Evolutionary conservation across 2,888 invertebrate genomes (phyloP).

Genomic region (Pachydiplax longipennis): DNA sequence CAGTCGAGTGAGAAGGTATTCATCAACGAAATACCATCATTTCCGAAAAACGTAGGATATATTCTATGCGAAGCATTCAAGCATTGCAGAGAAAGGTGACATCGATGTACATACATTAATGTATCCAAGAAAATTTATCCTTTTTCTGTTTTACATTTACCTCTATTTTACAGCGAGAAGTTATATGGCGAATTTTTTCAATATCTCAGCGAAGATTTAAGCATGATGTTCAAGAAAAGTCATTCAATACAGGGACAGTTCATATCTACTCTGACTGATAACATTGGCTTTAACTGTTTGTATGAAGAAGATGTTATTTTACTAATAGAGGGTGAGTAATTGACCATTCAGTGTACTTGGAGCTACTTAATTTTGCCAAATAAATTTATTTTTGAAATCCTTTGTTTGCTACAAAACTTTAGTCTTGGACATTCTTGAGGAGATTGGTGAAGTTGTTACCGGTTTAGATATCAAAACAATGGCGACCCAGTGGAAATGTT

Average conservation of each 20-base stretch:
- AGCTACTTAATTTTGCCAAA: too few relatives aligned
- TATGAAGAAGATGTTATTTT: constrained; percentile 58
- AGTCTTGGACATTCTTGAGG: constrained; percentile 60
- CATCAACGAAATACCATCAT: not conserved
- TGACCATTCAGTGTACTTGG: not conserved
- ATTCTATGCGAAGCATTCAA: constrained; percentile 61
- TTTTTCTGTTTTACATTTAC: not conserved
- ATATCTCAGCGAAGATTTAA: constrained; percentile 59
- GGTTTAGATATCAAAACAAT: constrained; percentile 64
- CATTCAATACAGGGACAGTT: constrained; percentile 62
- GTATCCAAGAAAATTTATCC: too few relatives aligned
- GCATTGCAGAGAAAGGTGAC: constrained; percentile 64
- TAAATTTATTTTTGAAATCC: not conserved
- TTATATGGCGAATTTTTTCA: constrained; percentile 59
- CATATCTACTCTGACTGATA: constrained; percentile 60
- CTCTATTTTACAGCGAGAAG: constrained; percentile 1
- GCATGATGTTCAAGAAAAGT: constrained; percentile 61
- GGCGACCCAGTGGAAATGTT: constrained; percentile 67
- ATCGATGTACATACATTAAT: not conserved
- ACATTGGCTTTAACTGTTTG: constrained; percentile 60
- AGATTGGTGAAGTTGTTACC: constrained; percentile 62
- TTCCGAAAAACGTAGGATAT: constrained; percentile 55
- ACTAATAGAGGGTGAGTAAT: constrained; percentile 59
- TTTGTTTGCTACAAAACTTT: not conserved
- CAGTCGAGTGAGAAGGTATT: not conserved